These are phyloP conservation scores for Hippocampus kuda DNA, from an alignment of 2,797 vertebrate genomes.

Conservation along the genomic window DNA sequence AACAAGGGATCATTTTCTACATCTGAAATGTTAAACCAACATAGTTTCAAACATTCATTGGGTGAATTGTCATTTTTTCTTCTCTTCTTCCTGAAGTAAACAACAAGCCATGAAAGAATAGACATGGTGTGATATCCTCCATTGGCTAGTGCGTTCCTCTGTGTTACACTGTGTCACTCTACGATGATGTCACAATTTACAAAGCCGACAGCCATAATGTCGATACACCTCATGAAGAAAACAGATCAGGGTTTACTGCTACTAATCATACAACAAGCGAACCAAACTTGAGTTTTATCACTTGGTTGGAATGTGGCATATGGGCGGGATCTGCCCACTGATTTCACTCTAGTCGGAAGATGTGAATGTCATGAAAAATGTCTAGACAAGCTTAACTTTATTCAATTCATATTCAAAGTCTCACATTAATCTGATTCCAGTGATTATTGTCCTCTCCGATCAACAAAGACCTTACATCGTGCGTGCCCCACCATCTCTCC, in stretches of 20 bases:
- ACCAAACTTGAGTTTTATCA: background rate
- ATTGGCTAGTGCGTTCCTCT: background rate
- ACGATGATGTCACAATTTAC: background rate
- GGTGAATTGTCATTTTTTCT: background rate
- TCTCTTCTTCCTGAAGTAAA: background rate
- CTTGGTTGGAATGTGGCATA: background rate
- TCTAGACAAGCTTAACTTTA: conserved; percentile 22
- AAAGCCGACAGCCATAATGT: background rate
- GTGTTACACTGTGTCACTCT: background rate
- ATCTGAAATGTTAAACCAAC: background rate
- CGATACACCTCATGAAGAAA: background rate
- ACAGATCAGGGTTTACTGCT: background rate
- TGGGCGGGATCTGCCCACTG: conserved; percentile 2
- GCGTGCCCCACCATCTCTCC: conserved; percentile 16
- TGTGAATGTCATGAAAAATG: conserved; percentile 34
- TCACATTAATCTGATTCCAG: conserved; percentile 56
- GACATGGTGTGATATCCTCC: background rate
- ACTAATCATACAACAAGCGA: background rate
- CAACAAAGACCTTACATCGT: conserved; percentile 10
- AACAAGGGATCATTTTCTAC: background rate
- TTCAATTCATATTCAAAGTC: conserved; percentile 54
- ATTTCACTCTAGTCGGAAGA: conserved; percentile 23
- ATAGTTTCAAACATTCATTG: conserved; percentile 1
- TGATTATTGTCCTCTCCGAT: conserved; percentile 41
- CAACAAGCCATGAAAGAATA: background rate